Evolutionary conservation across 2,113 vertebrate genomes (phyloP).

Genomic region (Mus spicilegus): DNA sequence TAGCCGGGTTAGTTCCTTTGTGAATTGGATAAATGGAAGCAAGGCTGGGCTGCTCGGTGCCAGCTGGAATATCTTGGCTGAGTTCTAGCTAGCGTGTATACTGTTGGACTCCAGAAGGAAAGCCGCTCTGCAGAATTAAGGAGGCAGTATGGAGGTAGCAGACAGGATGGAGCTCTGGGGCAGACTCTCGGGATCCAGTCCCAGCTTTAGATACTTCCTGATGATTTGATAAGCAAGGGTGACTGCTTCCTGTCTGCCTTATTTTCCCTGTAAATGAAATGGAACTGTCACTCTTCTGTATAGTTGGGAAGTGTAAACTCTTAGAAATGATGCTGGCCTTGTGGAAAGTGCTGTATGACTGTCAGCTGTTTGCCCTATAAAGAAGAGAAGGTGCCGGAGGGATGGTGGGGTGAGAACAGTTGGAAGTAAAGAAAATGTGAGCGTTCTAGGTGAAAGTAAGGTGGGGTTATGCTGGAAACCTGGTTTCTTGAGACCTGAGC

Average conservation of each 20-base stretch:
- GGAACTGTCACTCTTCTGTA: background rate
- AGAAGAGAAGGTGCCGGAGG: background rate
- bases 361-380: background rate
- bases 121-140: background rate
- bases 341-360: background rate
- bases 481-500: background rate
- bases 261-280: background rate
- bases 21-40: background rate
- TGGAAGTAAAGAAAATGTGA: background rate
- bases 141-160: background rate
- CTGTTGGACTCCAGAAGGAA: background rate
- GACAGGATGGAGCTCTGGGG: background rate
- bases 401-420: background rate
- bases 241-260: background rate
- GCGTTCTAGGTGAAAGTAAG: background rate
- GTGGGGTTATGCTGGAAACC: background rate
- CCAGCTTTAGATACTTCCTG: background rate
- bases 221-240: background rate
- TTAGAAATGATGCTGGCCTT: background rate
- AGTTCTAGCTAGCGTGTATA: background rate
- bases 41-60: background rate
- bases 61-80: background rate
- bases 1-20: background rate
- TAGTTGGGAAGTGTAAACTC: slow-evolving; percentile 9
- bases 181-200: background rate